Evolutionary conservation across 2,113 vertebrate genomes (phyloP), one percentile per base, ranked within the genome.

Genomic region (Catagonus wagneri): DNA sequence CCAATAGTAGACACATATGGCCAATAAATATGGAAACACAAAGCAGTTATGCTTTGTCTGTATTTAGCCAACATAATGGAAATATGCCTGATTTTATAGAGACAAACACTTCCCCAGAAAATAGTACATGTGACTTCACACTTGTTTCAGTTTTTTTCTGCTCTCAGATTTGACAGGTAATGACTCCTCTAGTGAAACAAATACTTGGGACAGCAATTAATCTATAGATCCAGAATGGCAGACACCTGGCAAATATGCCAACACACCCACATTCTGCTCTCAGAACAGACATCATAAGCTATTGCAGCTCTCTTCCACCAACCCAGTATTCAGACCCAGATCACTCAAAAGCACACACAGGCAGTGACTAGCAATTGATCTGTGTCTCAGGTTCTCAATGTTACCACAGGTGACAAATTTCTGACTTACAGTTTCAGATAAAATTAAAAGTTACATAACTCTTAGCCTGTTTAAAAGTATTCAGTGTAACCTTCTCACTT

Each of bases 21-120:
- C 85, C n/a, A 93, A 91, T 96, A 93, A 95, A 81, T 86, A 93
- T 65, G 69, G 87, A 81, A 75, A 66, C 50, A 88, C 17, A 34
- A 63, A 88, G 84, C 13, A 68, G 52, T 86, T 79, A 83, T 25
- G 36, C 17, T 97, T 79, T 85, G 44, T 83, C 56, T 89, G 61
- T 58, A 90, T n/a, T 96, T 89, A 93, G 88, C 19, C 36, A 88
- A 11, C 14, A 56, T 50, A 69, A 89, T 71, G n/a, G 22, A 63
- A 95, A 76, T 50, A 63, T 36, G 15, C 16, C 52, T 83, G 44
- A 87, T 90, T 92, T 71, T 85, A 79, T 12, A 72, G 44, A 65
- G 8, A 69, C 19, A 63, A 89, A 56, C 2, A 58, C 17, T 76
- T 66, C 65, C 61, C 14, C 8, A 94, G 56, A 81, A 96, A 92